A percentile compares a stretch with the other conserved stretches of the same genome.
Evolutionary conservation across 2,888 invertebrate species (phyloP).

Genomic region (Leucania comma): DNA sequence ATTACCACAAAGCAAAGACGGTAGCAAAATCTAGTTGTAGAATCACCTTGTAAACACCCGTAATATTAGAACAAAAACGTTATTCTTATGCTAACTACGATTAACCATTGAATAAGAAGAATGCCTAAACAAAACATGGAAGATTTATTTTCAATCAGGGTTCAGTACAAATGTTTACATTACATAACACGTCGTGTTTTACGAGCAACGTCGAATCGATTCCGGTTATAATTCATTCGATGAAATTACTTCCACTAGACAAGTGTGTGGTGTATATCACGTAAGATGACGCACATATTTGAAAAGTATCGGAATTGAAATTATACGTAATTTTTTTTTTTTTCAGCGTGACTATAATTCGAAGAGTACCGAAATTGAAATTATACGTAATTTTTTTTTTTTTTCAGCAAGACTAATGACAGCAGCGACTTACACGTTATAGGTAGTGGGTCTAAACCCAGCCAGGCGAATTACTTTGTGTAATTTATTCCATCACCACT

Average conservation of each 20-base stretch:
- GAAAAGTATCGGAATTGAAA: not conserved
- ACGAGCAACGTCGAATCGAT: slow-evolving; percentile 46
- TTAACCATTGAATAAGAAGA: not conserved
- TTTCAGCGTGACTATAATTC: not conserved
- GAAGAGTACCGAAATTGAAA: not conserved
- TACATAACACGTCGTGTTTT: slow-evolving; percentile 28
- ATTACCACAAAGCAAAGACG: no score
- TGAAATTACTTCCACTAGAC: slow-evolving; percentile 37
- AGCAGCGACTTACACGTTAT: no score
- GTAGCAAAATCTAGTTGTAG: not conserved
- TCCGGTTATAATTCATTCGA: slow-evolving; percentile 38
- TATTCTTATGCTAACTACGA: not conserved
- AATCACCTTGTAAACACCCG: not conserved
- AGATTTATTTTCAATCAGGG: slow-evolving; percentile 39
- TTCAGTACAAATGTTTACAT: slow-evolving; percentile 41
- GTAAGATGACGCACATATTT: slow-evolving; percentile 13
- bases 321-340: not conserved
- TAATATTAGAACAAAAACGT: not conserved
- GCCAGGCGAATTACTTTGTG: no score
- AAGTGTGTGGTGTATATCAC: slow-evolving; percentile 5
- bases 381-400: not conserved
- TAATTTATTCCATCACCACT: no score
- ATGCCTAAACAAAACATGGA: not conserved
- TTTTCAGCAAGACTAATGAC: not conserved
- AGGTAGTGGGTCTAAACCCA: no score